These are phyloP conservation scores for Kuschelorhynchus macadamiae DNA, from an alignment of 2,888 invertebrate genomes.

Conservation along the genomic window DNA sequence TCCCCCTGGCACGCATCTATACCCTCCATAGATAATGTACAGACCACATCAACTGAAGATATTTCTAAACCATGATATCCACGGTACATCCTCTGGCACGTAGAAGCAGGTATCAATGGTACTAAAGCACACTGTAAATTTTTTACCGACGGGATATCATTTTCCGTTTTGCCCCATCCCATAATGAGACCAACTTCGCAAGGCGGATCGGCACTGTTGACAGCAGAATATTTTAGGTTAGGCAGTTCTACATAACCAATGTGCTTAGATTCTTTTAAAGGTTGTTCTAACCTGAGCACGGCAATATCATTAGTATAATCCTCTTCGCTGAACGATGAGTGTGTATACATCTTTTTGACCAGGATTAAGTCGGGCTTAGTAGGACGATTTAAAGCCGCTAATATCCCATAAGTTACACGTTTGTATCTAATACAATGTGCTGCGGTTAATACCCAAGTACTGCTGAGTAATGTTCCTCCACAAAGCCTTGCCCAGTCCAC, in stretches of 20 bases:
- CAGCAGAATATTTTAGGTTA: too few relatives aligned
- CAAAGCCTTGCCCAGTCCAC: background rate
- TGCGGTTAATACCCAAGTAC: conserved; percentile 15
- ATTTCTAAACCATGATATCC: background rate
- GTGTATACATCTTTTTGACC: background rate
- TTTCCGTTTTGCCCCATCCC: conserved; percentile 2
- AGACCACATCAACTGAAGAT: background rate
- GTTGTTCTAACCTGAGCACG: background rate
- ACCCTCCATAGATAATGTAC: conserved; percentile 12
- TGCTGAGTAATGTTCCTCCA: conserved; percentile 4
- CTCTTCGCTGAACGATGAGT: background rate
- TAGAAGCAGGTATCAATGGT: background rate
- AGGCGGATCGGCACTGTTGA: background rate
- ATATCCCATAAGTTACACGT: background rate
- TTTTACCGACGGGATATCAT: background rate
- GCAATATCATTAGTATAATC: background rate
- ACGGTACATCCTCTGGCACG: background rate
- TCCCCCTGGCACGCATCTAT: conserved; percentile 30
- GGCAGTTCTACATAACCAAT: conserved; percentile 1
- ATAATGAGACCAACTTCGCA: conserved; percentile 4
- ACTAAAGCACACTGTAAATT: conserved; percentile 6
- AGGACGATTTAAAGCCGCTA: background rate
- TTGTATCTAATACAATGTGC: conserved; percentile 5
- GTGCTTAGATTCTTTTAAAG: background rate
- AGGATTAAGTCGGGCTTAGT: background rate